Conservation (phyloP, 2,113 vertebrate species). For the Trinectes maculatus region DNA sequence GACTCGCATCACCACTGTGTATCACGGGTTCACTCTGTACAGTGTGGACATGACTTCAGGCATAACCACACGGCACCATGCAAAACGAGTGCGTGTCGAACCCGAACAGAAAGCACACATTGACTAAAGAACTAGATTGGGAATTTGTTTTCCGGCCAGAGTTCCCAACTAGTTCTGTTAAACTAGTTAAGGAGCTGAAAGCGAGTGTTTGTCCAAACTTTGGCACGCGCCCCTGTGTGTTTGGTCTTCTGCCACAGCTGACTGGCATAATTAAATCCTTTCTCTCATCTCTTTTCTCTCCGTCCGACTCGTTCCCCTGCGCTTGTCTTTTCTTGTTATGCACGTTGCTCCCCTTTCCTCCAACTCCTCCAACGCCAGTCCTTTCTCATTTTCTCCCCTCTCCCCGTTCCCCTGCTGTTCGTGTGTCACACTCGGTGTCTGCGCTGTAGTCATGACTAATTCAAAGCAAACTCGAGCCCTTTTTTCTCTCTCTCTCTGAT, state of each 20-base stretch:
- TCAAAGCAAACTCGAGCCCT: constrained; percentile 54
- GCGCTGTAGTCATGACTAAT: constrained; percentile 59
- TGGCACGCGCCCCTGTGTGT: neutral
- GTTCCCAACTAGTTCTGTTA: too few species aligned
- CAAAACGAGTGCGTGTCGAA: too few species aligned
- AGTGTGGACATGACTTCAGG: too few species aligned
- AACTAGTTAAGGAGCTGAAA: neutral
- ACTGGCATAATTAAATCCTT: constrained; percentile 50
- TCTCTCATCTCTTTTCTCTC: constrained; percentile 28
- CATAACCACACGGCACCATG: too few species aligned
- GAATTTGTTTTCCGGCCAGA: too few species aligned
- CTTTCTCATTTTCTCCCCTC: constrained; percentile 28
- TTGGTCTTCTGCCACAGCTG: constrained; percentile 24
- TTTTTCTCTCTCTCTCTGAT: constrained; percentile 37
- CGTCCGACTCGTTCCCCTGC: constrained; percentile 46
- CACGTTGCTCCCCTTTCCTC: constrained; percentile 38
- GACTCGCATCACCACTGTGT: too few species aligned
- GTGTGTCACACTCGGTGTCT: constrained; percentile 53
- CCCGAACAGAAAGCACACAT: too few species aligned
- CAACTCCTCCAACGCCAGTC: constrained; percentile 32
- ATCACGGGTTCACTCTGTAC: too few species aligned
- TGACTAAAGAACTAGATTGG: too few species aligned
- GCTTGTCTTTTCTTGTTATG: constrained; percentile 58
- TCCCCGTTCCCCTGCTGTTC: constrained; percentile 35
- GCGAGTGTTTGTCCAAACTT: too few species aligned